phyloP scores from a whole-genome alignment of 1,140 invertebrate species.

The Thalassaphorura encarpata region DNA sequence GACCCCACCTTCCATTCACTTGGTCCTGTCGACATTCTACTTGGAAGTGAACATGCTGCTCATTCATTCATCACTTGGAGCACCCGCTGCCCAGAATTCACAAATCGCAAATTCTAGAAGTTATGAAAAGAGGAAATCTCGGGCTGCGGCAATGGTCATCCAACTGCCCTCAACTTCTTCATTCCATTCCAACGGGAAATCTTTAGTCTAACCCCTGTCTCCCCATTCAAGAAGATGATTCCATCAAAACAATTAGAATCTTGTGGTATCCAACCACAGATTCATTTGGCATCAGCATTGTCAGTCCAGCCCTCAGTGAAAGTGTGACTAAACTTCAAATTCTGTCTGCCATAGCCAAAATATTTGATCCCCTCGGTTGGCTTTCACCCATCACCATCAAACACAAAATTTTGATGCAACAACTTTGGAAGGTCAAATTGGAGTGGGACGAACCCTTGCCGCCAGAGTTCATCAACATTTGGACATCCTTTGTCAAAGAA shows the following conservation, averaged over 20 bases:
- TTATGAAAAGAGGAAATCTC: too few species aligned
- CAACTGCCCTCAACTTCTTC: too few species aligned
- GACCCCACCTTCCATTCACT: not conserved
- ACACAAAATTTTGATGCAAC: slow-evolving; percentile 21
- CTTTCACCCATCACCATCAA: slow-evolving; percentile 18
- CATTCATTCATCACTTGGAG: not conserved
- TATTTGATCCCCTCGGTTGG: slow-evolving; percentile 26
- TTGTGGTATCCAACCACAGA: too few species aligned
- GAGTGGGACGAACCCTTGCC: slow-evolving; percentile 24
- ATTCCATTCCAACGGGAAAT: too few species aligned
- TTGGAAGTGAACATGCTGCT: not conserved
- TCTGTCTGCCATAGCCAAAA: slow-evolving; percentile 10
- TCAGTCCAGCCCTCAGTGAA: too few species aligned
- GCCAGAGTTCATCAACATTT: not conserved
- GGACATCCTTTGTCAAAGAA: not conserved
- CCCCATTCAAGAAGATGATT: too few species aligned
- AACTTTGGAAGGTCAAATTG: slow-evolving; percentile 19
- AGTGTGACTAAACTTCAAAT: slow-evolving; percentile 17
- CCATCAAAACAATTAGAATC: too few species aligned
- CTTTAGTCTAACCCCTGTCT: too few species aligned
- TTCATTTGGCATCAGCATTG: too few species aligned
- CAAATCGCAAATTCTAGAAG: too few species aligned
- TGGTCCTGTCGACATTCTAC: slow-evolving; percentile 1
- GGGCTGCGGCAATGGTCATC: too few species aligned
- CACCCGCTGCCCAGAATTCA: not conserved